These are phyloP conservation scores for Drosophila pegasa DNA, from an alignment of 2,888 invertebrate genomes.

Conservation along the genomic window DNA sequence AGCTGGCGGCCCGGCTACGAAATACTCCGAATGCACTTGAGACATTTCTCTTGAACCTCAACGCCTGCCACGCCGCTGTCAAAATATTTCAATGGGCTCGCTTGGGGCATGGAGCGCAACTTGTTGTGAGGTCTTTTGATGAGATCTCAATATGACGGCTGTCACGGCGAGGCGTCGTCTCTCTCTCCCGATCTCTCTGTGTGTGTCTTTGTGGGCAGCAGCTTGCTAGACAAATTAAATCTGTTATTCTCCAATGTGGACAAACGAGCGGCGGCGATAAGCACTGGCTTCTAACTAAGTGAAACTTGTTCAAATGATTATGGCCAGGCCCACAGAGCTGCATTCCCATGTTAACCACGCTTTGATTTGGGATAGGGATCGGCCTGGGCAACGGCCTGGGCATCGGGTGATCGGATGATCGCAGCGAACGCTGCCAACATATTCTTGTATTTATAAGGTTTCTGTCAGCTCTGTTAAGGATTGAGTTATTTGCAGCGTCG, in stretches of 20 bases:
- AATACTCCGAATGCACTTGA: slow-evolving; percentile 79
- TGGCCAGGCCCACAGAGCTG: slow-evolving; percentile 62
- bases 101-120: slow-evolving; percentile 38
- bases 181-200: too few relatives aligned
- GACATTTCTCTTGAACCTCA: slow-evolving; percentile 80
- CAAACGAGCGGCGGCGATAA: slow-evolving; percentile 33
- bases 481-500: slow-evolving; percentile 71
- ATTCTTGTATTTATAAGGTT: slow-evolving; percentile 78
- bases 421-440: slow-evolving; percentile 48
- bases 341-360: slow-evolving; percentile 74
- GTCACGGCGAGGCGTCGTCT: slow-evolving; percentile 28
- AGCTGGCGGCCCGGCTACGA: slow-evolving; percentile 60
- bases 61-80: slow-evolving; percentile 78
- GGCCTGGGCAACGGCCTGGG: slow-evolving; percentile 29
- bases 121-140: slow-evolving; percentile 76
- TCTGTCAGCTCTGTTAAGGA: slow-evolving; percentile 78
- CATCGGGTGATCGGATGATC: slow-evolving; percentile 41
- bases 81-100: slow-evolving; percentile 75
- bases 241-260: slow-evolving; percentile 68
- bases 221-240: slow-evolving; percentile 79
- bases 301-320: slow-evolving; percentile 63
- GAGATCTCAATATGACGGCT: slow-evolving; percentile 79
- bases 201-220: slow-evolving; percentile 40
- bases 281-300: slow-evolving; percentile 60
- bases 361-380: slow-evolving; percentile 56